Conservation (phyloP, 2,113 vertebrate species). For the Natator depressus region DNA sequence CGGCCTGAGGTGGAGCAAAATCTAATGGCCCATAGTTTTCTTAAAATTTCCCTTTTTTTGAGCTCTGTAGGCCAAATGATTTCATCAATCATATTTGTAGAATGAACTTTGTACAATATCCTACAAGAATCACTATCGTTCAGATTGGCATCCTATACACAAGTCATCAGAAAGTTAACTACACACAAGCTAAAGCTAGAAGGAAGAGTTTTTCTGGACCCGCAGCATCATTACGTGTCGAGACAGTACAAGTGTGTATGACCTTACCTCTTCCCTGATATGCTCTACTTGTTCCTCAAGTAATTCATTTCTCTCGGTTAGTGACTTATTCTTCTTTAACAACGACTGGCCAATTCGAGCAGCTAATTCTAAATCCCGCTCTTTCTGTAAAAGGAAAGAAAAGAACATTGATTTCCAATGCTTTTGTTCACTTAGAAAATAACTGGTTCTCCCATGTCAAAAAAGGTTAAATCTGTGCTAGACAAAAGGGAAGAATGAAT, state of each 20-base stretch:
- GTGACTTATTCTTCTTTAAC: constrained; percentile 96
- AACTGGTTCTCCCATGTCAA: not conserved
- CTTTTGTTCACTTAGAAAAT: not conserved
- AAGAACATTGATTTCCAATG: not conserved
- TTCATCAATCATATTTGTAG: not conserved
- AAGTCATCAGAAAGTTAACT: not conserved
- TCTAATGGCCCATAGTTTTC: not conserved
- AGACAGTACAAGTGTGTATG: not conserved
- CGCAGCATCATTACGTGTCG: not conserved
- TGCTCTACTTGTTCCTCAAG: constrained; percentile 97
- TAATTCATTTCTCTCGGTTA: constrained; percentile 93
- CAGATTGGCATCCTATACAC: not conserved
- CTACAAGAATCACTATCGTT: not conserved
- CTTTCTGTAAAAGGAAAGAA: constrained; percentile 86
- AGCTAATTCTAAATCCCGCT: constrained; percentile 97
- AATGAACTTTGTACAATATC: not conserved
- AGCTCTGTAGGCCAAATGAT: not conserved
- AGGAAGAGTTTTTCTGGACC: not conserved
- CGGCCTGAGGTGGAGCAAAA: not conserved
- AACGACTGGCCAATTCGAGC: constrained; percentile 97
- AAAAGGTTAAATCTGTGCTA: not conserved
- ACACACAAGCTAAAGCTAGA: not conserved
- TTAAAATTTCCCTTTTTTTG: not conserved
- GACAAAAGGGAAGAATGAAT: not conserved
- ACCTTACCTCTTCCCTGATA: constrained; percentile 93